These are phyloP conservation scores for Hemiscyllium ocellatum DNA, from an alignment of 2,113 vertebrate genomes.

Conservation along the genomic window DNA sequence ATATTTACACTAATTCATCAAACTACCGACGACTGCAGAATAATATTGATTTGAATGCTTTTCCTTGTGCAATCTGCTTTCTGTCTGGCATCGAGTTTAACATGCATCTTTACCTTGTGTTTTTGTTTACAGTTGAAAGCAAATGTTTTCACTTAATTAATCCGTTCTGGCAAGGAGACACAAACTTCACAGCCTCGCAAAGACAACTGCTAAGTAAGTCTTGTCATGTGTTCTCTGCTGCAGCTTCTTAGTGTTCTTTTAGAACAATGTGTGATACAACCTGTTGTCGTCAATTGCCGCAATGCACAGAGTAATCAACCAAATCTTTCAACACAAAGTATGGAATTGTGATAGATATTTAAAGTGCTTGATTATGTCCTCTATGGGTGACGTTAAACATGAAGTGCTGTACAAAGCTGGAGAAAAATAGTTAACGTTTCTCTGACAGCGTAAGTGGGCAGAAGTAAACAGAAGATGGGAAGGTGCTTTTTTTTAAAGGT, in stretches of 20 bases:
- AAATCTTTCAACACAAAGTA: not conserved
- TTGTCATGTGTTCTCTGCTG: not conserved
- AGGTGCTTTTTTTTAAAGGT: not conserved
- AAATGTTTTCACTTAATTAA: slow-evolving; percentile 67
- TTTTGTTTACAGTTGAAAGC: slow-evolving; percentile 52
- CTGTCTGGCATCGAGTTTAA: not conserved
- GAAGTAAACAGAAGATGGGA: not conserved
- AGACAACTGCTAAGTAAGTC: slow-evolving; percentile 70
- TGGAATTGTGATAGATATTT: not conserved
- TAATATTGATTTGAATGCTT: not conserved
- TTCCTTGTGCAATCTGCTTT: not conserved
- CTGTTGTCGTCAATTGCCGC: not conserved
- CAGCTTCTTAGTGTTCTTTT: not conserved
- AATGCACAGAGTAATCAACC: not conserved
- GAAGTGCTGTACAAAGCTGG: not conserved
- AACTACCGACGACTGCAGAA: not conserved
- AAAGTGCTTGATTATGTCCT: not conserved
- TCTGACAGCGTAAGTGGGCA: not conserved
- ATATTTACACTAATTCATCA: not conserved
- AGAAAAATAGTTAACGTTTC: not conserved
- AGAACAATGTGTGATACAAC: not conserved
- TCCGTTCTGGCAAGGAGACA: slow-evolving; percentile 62
- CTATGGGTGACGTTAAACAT: not conserved
- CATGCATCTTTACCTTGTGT: not conserved
- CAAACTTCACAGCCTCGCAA: slow-evolving; percentile 65